Evolutionary conservation across 2,888 invertebrate species (phyloP).

Genomic region (Uropetala carovei): DNA sequence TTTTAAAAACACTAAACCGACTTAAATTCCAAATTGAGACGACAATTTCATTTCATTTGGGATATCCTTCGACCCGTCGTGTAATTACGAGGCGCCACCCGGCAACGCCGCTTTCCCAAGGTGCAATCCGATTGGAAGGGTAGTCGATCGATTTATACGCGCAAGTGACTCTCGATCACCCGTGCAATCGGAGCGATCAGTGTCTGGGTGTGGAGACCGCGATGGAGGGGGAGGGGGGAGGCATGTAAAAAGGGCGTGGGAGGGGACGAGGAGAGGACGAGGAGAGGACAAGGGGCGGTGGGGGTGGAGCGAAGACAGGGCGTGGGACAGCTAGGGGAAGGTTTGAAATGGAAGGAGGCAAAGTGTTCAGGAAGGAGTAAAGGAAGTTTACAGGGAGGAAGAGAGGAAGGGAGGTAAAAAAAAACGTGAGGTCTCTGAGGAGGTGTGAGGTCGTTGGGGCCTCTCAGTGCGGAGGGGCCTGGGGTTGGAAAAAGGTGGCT

Average conservation of each 20-base stretch:
- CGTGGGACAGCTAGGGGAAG: too few species aligned
- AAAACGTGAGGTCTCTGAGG: too few species aligned
- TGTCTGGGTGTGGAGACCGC: neutral
- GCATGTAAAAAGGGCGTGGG: neutral
- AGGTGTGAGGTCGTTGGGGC: too few species aligned
- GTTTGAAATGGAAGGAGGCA: too few species aligned
- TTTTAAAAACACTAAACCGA: too few species aligned
- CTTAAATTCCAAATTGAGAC: too few species aligned
- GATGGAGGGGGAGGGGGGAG: neutral
- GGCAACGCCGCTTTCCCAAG: neutral
- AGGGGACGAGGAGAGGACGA: neutral
- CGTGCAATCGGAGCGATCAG: neutral
- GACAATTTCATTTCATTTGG: too few species aligned
- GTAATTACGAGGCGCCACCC: neutral
- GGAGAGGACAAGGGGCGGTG: neutral
- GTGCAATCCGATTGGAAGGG: slow-evolving; percentile 26
- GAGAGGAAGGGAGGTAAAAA: too few species aligned
- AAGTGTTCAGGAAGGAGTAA: too few species aligned
- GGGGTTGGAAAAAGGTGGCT: too few species aligned
- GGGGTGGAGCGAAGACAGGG: neutral
- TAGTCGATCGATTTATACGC: slow-evolving; percentile 14
- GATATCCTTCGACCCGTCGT: neutral
- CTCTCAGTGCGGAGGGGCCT: too few species aligned
- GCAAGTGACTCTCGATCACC: neutral
- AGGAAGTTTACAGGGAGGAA: too few species aligned